Evolutionary conservation across 2,888 invertebrate genomes (phyloP).

Genomic region (Trilocha varians): DNA sequence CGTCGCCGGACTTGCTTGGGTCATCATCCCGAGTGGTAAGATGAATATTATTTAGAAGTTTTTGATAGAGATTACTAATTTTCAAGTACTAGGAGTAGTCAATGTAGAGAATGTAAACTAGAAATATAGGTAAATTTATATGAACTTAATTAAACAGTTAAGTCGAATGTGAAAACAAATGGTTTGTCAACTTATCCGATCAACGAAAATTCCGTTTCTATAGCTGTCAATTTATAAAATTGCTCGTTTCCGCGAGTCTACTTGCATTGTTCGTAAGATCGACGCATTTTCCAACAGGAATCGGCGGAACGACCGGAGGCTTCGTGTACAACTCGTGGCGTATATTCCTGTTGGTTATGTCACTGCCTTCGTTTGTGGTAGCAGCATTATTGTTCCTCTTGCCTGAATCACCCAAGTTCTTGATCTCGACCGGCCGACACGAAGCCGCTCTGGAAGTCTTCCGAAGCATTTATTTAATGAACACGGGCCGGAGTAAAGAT

Average conservation of each 20-base stretch:
- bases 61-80: no score
- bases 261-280: no score
- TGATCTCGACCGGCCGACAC: conserved; percentile 83
- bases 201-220: neutral
- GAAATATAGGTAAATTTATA: no score
- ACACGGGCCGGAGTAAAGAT: conserved; percentile 83
- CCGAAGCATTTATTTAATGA: conserved; percentile 84
- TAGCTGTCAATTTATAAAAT: neutral
- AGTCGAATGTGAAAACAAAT: no score
- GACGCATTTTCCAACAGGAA: conserved; percentile 64
- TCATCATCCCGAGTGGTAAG: conserved; percentile 78
- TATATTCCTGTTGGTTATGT: conserved; percentile 90
- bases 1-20: conserved; percentile 88
- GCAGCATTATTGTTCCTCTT: conserved; percentile 85
- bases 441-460: conserved; percentile 88
- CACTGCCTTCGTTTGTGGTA: conserved; percentile 90
- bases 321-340: conserved; percentile 94
- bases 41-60: neutral
- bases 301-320: conserved; percentile 77
- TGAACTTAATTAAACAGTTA: no score
- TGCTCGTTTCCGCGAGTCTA: neutral
- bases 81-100: no score
- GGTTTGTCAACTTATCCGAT: neutral
- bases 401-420: conserved; percentile 94
- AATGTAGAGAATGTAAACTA: no score